Evolutionary conservation across 2,797 vertebrate genomes (phyloP).

Genomic region (Hapalemur alaotrensis): DNA sequence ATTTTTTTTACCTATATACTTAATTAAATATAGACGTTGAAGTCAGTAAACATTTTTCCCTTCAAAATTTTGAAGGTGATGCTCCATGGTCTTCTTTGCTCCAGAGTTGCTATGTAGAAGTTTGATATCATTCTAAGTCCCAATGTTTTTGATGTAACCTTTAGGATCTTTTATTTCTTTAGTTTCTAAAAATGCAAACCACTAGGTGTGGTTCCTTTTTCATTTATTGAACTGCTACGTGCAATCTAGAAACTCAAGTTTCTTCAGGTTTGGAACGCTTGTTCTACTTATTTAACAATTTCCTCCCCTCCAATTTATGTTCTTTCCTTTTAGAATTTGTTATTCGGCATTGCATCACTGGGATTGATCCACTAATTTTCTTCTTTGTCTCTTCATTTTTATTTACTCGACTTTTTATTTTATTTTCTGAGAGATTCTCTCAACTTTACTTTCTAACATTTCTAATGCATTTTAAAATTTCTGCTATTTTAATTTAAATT

Average conservation of each 20-base stretch:
- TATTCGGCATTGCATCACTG: neutral
- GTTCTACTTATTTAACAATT: neutral
- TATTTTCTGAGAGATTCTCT: neutral
- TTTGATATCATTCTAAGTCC: neutral
- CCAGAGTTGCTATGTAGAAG: neutral
- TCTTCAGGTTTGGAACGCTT: neutral
- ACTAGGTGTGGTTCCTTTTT: neutral
- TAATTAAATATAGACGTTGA: neutral
- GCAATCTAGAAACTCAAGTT: neutral
- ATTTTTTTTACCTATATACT: neutral
- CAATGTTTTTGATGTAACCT: neutral
- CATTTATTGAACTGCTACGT: neutral
- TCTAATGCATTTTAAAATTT: neutral
- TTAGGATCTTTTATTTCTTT: neutral
- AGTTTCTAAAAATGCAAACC: constrained; percentile 10
- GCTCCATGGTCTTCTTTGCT: neutral
- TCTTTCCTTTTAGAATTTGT: neutral
- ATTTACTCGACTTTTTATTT: neutral
- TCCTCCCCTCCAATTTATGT: neutral
- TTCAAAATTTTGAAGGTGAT: neutral
- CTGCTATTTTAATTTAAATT: neutral
- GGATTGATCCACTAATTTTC: neutral
- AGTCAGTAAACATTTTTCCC: neutral
- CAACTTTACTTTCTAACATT: neutral
- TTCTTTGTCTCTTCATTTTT: neutral